Conservation (phyloP, 2,888 invertebrate species). For the Biston stratarius region DNA sequence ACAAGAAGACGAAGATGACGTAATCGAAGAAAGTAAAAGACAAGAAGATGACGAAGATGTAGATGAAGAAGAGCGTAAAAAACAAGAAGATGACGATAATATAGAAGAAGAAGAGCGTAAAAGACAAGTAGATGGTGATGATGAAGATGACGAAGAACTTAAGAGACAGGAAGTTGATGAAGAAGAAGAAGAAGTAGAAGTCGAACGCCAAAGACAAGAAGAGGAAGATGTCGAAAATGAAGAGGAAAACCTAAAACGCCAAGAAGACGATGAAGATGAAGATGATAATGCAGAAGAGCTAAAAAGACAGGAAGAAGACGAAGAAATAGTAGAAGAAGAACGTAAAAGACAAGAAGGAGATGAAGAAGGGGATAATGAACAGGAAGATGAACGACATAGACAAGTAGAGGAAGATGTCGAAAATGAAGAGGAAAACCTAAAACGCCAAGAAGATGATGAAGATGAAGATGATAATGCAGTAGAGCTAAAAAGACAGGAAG, state of each 20-base stretch:
- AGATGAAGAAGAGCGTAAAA: conserved; percentile 31
- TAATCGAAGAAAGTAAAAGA: conserved; percentile 8
- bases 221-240: conserved; percentile 33
- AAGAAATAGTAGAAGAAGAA: conserved; percentile 28
- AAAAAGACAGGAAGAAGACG: conserved; percentile 19
- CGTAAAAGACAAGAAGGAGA: conserved; percentile 12
- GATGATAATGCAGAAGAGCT: conserved; percentile 20
- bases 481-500: conserved; percentile 15
- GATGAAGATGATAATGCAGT: conserved; percentile 14
- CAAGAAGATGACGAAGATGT: conserved; percentile 30
- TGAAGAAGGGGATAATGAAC: conserved; percentile 9
- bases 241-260: background rate
- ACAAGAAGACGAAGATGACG: conserved; percentile 36
- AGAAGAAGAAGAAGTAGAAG: conserved; percentile 17
- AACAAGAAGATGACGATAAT: conserved; percentile 16
- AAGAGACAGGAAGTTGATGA: conserved; percentile 33
- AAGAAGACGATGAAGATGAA: background rate
- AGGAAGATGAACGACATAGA: conserved; percentile 13
- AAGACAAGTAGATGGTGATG: conserved; percentile 24
- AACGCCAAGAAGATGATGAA: conserved; percentile 2
- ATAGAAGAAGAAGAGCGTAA: conserved; percentile 23
- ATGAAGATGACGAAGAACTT: conserved; percentile 26
- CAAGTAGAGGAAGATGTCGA: conserved; percentile 35
- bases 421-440: conserved; percentile 5
- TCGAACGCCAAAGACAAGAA: conserved; percentile 20